phyloP scores from a whole-genome alignment of 2,888 invertebrate genomes.

The Nemotelus nigrinus region DNA sequence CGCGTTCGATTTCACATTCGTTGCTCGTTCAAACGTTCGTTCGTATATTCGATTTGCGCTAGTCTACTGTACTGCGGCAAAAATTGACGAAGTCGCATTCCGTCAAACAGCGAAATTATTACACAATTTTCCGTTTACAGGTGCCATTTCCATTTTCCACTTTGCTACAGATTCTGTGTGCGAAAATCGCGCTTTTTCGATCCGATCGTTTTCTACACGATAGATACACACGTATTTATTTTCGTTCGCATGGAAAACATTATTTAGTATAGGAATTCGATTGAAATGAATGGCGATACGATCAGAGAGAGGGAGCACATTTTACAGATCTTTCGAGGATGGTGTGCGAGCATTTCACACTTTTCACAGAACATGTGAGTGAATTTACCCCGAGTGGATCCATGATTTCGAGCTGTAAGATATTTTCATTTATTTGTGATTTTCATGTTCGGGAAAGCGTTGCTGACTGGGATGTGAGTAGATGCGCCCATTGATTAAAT shows the following conservation, averaged over 20 bases:
- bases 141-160: neutral
- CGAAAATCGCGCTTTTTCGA: slow-evolving; percentile 33
- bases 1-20: neutral
- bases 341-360: neutral
- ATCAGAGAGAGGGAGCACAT: neutral
- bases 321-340: neutral
- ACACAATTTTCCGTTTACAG: slow-evolving; percentile 25
- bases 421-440: neutral
- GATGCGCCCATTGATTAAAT: slow-evolving; percentile 29
- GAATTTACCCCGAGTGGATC: slow-evolving; percentile 34
- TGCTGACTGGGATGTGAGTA: neutral
- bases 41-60: slow-evolving; percentile 19
- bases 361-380: slow-evolving; percentile 15
- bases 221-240: neutral
- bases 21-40: slow-evolving; percentile 5
- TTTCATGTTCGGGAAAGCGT: slow-evolving; percentile 5
- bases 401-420: neutral
- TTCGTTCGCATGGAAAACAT: slow-evolving; percentile 7
- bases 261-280: slow-evolving; percentile 3
- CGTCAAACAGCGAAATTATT: neutral
- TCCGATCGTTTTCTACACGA: neutral
- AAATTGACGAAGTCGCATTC: no score
- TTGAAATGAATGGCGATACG: neutral
- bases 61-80: no score
- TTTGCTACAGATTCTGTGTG: neutral